Percentiles rank a stretch among this genome's conserved stretches.
Conservation (phyloP, 2,797 vertebrate genomes). For the Ambastaia sidthimunki region DNA sequence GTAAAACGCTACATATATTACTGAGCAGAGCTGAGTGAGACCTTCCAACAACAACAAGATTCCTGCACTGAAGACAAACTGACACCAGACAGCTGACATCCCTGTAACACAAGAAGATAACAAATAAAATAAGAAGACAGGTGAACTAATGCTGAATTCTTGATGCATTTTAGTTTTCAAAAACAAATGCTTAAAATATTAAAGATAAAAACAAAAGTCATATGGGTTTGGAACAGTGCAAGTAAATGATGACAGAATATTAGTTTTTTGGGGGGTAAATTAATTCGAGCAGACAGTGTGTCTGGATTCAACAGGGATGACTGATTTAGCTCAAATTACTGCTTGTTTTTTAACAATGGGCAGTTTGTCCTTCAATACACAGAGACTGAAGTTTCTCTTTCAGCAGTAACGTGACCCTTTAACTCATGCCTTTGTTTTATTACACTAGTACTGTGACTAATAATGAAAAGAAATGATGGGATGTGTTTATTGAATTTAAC, state of each 20-base stretch:
- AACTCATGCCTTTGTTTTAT: neutral
- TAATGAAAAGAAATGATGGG: neutral
- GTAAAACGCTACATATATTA: no score
- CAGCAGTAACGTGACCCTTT: neutral
- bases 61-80: neutral
- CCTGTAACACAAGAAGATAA: constrained; percentile 20
- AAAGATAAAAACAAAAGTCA: no score
- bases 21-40: neutral
- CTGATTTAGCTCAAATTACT: neutral
- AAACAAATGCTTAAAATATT: no score
- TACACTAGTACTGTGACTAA: neutral
- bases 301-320: neutral
- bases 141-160: constrained; percentile 1
- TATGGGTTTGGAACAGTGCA: no score
- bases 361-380: neutral
- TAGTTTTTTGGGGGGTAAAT: no score
- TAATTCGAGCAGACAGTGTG: neutral
- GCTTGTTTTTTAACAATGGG: neutral
- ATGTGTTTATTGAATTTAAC: neutral
- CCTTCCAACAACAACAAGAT: neutral
- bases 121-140: constrained; percentile 12
- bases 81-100: constrained; percentile 8
- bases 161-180: constrained; percentile 20
- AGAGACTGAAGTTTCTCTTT: neutral
- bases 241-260: no score